Conservation (phyloP, 1,140 invertebrate species). For the Drosophila bipectinata region DNA sequence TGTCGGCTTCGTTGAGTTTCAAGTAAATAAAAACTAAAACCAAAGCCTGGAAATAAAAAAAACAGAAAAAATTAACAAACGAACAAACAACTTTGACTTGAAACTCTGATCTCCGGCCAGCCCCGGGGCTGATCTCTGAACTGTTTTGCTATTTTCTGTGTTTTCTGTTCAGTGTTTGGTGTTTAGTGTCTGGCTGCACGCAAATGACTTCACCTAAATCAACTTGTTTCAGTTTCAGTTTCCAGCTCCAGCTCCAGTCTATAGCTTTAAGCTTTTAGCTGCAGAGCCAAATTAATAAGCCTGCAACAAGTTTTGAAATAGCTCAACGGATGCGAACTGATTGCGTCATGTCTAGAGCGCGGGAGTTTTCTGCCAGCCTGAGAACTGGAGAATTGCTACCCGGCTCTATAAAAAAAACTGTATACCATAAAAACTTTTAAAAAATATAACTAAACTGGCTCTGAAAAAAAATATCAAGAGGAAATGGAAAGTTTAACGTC, state of each 20-base stretch:
- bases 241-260: neutral
- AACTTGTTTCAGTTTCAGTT: slow-evolving; percentile 60
- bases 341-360: slow-evolving; percentile 59
- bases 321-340: slow-evolving; percentile 56
- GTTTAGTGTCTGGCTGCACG: slow-evolving; percentile 56
- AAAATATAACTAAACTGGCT: slow-evolving; percentile 35
- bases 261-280: slow-evolving; percentile 28
- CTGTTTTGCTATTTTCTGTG: slow-evolving; percentile 44
- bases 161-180: slow-evolving; percentile 24
- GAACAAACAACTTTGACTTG: slow-evolving; percentile 30
- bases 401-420: slow-evolving; percentile 16
- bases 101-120: slow-evolving; percentile 38
- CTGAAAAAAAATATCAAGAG: slow-evolving; percentile 38
- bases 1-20: slow-evolving; percentile 18
- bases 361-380: slow-evolving; percentile 36
- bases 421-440: neutral
- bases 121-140: slow-evolving; percentile 60
- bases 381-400: slow-evolving; percentile 36
- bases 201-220: slow-evolving; percentile 73
- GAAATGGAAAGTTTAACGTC: slow-evolving; percentile 42
- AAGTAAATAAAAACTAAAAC: slow-evolving; percentile 15
- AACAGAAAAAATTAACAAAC: slow-evolving; percentile 11
- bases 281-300: slow-evolving; percentile 61
- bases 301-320: slow-evolving; percentile 67
- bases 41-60: neutral